Evolutionary conservation across 2,888 invertebrate genomes (phyloP), one percentile per base, ranked within the genome.

Genomic region (Brachynemurus nebulosus): DNA sequence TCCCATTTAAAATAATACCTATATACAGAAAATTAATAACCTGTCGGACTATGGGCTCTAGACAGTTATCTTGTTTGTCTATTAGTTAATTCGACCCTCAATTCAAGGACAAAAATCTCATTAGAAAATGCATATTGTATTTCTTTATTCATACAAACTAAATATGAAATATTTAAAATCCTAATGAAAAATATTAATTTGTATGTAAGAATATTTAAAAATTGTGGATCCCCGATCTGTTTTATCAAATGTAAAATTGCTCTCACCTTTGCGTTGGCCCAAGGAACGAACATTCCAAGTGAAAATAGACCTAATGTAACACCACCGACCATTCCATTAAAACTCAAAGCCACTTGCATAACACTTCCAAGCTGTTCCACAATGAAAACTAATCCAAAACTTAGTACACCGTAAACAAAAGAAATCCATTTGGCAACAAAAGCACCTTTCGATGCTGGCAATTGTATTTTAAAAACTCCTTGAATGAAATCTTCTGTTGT

Each of bases 281-380:
- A 84, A 0, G 91, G 90, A 53, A 90, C 81, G 53, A 86, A 80
- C 77, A 92, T 89, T 44, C 92, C 92, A 17, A 92, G 67, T 0
- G 86, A 77, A 60, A 92, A 92, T 3, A 91, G 69, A 0, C 91
- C 92, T 17, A 92, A 66, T 0, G 88, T 81, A 0, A 92, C 82
- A 2, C 91, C 92, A 2, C 90, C 88, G 18, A 86, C 81, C 71
- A 91, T 82, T 1, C 91, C 91, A 58, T 90, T 88, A 56, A 91
- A 81, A 38, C 86, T 88, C 1, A 90, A 67, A 0, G 90, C 89
- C 1, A 89, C 81, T 69, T 92, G 88, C 50, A 95, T 70, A 33
- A 95, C 83, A 6, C 89, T 85, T 0, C 93, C 93, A 21, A 93
- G 68, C 44, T 79, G 74, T 56, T 90, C 86, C 11, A 93, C 88